Evolutionary conservation across 2,797 vertebrate species (phyloP).

Genomic region (Hemibagrus guttatus): DNA sequence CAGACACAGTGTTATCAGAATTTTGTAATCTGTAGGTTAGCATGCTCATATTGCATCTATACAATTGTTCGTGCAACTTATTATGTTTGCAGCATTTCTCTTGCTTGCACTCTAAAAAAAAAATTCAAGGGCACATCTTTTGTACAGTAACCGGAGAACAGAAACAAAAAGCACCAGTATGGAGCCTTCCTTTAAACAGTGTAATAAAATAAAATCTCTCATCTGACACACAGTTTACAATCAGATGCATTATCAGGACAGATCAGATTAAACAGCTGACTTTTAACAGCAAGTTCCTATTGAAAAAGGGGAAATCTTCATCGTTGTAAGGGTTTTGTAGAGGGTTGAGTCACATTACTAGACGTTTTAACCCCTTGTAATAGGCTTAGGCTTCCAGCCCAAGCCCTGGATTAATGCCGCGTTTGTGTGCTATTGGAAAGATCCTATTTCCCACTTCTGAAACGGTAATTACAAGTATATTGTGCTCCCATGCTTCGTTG

Average conservation of each 20-base stretch:
- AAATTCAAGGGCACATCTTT: background rate
- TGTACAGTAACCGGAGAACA: background rate
- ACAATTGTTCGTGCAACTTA: background rate
- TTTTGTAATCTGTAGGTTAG: background rate
- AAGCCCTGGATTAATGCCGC: conserved; percentile 28
- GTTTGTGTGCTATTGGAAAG: too few relatives aligned
- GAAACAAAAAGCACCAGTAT: background rate
- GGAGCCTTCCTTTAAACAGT: background rate
- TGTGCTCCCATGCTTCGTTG: too few relatives aligned
- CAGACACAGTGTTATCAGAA: background rate
- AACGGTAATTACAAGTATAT: too few relatives aligned
- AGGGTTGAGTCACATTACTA: background rate
- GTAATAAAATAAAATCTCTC: background rate
- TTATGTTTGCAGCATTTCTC: background rate
- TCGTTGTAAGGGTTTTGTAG: background rate
- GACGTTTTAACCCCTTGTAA: conserved; percentile 49
- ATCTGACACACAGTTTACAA: background rate
- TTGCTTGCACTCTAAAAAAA: background rate
- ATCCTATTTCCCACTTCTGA: too few relatives aligned
- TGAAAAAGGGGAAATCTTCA: background rate
- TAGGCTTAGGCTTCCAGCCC: conserved; percentile 29
- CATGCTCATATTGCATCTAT: background rate
- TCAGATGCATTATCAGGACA: background rate
- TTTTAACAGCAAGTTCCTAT: background rate
- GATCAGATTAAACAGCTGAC: background rate